Conservation (phyloP, 2,888 invertebrate genomes). For the Tryphoninae sp. region DNA sequence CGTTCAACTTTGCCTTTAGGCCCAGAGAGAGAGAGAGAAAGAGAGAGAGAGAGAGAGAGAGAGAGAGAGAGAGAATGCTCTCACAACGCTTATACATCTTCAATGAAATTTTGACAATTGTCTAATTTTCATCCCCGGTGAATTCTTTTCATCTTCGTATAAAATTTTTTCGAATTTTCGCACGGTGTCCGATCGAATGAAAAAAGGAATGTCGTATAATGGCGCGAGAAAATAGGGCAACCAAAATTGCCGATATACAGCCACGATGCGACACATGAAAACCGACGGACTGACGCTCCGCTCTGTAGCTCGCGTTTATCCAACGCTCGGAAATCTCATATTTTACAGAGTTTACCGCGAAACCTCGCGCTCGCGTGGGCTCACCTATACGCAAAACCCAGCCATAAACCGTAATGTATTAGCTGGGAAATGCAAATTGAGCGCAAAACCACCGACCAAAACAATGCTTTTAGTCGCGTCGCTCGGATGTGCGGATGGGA, state of each 20-base stretch:
- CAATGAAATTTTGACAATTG: not conserved
- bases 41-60: no score
- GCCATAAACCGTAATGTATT: conserved; percentile 78
- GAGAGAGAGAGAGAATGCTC: not conserved
- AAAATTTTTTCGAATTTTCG: not conserved
- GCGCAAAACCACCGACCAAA: conserved; percentile 78
- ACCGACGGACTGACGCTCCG: conserved; percentile 29
- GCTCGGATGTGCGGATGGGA: conserved; percentile 45
- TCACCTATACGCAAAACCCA: conserved; percentile 55
- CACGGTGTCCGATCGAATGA: not conserved
- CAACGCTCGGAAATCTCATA: conserved; percentile 66
- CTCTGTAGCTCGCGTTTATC: conserved; percentile 32
- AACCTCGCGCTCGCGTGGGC: conserved; percentile 67
- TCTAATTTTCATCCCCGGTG: not conserved
- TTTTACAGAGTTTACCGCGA: conserved; percentile 75
- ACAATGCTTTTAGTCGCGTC: conserved; percentile 77
- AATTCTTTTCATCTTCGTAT: not conserved
- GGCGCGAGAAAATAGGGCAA: conserved; percentile 8
- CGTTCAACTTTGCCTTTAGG: conserved; percentile 24
- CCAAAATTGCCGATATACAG: conserved; percentile 22
- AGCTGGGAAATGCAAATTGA: conserved; percentile 78
- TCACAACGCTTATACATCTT: not conserved
- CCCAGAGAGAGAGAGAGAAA: not conserved
- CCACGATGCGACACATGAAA: not conserved
- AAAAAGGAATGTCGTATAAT: conserved; percentile 7